phyloP scores from a whole-genome alignment of 2,888 invertebrate genomes.

The Chouioia cunea region DNA sequence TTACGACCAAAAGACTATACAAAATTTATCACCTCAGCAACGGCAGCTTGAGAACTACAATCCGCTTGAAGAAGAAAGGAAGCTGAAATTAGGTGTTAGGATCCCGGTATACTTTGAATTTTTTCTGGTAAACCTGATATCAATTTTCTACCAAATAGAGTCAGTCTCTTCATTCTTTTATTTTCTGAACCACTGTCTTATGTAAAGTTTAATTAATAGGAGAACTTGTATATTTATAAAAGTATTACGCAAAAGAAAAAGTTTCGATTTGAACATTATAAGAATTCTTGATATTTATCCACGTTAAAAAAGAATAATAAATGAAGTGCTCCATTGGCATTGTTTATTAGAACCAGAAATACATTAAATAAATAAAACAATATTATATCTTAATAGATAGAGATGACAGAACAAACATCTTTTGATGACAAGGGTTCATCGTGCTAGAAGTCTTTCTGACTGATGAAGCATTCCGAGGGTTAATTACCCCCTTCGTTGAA shows the following conservation, averaged over 20 bases:
- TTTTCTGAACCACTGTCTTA: too few relatives aligned
- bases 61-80: constrained; percentile 52
- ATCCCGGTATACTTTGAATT: constrained; percentile 54
- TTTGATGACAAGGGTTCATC: constrained; percentile 52
- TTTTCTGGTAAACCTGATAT: too few relatives aligned
- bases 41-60: constrained; percentile 50
- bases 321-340: too few relatives aligned
- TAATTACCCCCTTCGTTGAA: constrained; percentile 57
- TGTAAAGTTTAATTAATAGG: too few relatives aligned
- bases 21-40: constrained; percentile 56
- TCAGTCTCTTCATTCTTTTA: too few relatives aligned
- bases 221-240: too few relatives aligned
- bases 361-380: constrained; percentile 5
- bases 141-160: too few relatives aligned
- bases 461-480: constrained; percentile 63
- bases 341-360: too few relatives aligned
- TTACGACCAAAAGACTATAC: constrained; percentile 20
- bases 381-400: constrained; percentile 60
- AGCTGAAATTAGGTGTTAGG: constrained; percentile 56
- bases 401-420: constrained; percentile 58
- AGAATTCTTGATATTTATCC: too few relatives aligned
- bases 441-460: constrained; percentile 54
- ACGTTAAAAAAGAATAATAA: too few relatives aligned
- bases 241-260: too few relatives aligned
- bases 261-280: too few relatives aligned